Percentiles rank a stretch among this genome's conserved stretches.
phyloP scores from a whole-genome alignment of 92 coral and sea anemone genomes.

The Porites divaricata region DNA sequence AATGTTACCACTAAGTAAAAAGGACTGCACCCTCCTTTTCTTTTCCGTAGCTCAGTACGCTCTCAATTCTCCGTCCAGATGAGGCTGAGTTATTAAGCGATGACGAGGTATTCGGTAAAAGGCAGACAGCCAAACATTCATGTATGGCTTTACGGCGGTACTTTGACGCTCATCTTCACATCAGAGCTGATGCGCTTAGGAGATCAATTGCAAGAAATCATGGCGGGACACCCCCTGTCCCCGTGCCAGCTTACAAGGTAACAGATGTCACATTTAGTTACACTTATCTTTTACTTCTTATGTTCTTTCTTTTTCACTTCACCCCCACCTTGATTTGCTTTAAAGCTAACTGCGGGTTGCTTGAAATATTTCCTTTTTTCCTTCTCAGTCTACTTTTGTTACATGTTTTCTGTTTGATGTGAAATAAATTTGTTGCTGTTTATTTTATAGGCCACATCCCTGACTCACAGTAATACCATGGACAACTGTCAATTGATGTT shows the following conservation, averaged over 20 bases:
- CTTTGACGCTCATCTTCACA: slow-evolving; percentile 91
- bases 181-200: slow-evolving; percentile 85
- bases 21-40: neutral
- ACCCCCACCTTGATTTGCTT: too few relatives aligned
- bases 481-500: slow-evolving; percentile 88
- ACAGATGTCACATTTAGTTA: neutral
- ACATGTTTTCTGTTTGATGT: too few relatives aligned
- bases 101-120: slow-evolving; percentile 94
- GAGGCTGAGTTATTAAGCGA: slow-evolving; percentile 91
- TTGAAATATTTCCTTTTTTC: too few relatives aligned
- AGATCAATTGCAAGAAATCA: slow-evolving; percentile 80
- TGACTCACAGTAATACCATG: slow-evolving; percentile 73
- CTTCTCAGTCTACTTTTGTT: too few relatives aligned
- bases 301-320: too few relatives aligned
- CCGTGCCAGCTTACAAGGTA: slow-evolving; percentile 97
- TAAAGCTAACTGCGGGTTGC: too few relatives aligned
- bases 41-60: slow-evolving; percentile 79
- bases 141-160: slow-evolving; percentile 93
- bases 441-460: slow-evolving; percentile 68
- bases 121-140: slow-evolving; percentile 95
- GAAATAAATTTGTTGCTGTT: neutral
- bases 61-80: slow-evolving; percentile 91
- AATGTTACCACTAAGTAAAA: too few relatives aligned
- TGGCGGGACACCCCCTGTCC: slow-evolving; percentile 87
- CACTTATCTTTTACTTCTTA: neutral